Base-by-base conservation (phyloP, 2,797 vertebrate species). In the Trachops cirrhosus region DNA sequence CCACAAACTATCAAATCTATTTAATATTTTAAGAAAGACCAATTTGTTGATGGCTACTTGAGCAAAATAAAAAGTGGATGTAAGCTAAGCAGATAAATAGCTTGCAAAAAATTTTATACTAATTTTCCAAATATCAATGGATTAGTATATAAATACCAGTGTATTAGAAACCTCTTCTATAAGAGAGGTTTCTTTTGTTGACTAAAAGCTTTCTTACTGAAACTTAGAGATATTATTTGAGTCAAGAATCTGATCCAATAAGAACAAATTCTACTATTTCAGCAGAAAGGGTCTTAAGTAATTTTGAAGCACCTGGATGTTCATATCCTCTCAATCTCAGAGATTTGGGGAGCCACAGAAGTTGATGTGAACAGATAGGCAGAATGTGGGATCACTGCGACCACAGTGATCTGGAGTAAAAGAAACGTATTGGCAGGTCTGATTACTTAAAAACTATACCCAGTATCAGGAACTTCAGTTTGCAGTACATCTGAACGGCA, bases 1-100 rank as follows among this genome's bases (percentile, higher is more conserved):
- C 77, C 22, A 92, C n/a, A 89, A 91, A 93, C 26, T 57, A 94
- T 86, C 16, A 95, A 92, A 68, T 74, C 54, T 77, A 59, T 34
- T 46, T 34, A 84, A 18, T 54, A 82, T 78, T 92, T 68, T 46
- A 71, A 93, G 85, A 18, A 57, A 54, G 29, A 91, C 32, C 26
- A 78, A 85, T 57, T 94, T 88, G 24, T 46, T 67, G 10, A 67
- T 89, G 37, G 34, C 18, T 77, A 74, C 62, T 83, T 86, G 79
- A 93, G 59, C 24, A 15, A 80, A 34, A 71, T 44, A 44, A 85
- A 85, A 88, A 71, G 21, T 74, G 18, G 15, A 83, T 90, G 1
- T 87, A 75, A 91, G 29, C 41, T 54, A 11, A 85, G 54, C 15
- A 86, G 83, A 22, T 85, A 52, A 84, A 73, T 52, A 89, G 34